A percentile compares a stretch with the other conserved stretches of the same genome.
Conservation (phyloP, 2,797 vertebrate species). For the Helicolenus hilgendorfi region DNA sequence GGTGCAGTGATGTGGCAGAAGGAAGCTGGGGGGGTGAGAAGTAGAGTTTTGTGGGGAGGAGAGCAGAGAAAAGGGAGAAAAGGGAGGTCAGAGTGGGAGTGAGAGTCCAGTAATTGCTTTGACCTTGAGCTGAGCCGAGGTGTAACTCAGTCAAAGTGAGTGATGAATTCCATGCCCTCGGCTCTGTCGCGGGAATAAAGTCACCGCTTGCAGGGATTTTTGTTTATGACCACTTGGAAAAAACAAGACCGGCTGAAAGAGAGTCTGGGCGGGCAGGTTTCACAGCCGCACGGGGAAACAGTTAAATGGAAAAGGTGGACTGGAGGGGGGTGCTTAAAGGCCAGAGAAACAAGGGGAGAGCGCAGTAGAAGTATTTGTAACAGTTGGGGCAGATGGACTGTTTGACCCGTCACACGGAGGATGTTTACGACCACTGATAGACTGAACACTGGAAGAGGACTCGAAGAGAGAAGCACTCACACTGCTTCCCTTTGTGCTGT, state of each 20-base stretch:
- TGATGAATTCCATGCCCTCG: constrained; percentile 79
- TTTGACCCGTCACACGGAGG: constrained; percentile 37
- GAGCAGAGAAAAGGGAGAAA: constrained; percentile 25
- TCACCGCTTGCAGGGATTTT: constrained; percentile 51
- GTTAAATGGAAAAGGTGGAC: constrained; percentile 37
- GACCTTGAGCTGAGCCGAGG: constrained; percentile 76
- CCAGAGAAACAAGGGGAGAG: constrained; percentile 29
- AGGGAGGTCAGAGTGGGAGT: constrained; percentile 65
- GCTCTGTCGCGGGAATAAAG: constrained; percentile 58
- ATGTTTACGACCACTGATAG: constrained; percentile 49
- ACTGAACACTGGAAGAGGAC: constrained; percentile 2
- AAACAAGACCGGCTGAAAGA: constrained; percentile 21
- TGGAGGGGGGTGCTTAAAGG: constrained; percentile 43
- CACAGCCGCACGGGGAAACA: constrained; percentile 25
- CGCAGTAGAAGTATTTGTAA: constrained; percentile 16
- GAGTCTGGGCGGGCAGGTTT: constrained; percentile 3
- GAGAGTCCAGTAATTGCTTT: constrained; percentile 83
- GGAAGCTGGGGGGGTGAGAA: constrained; percentile 11
- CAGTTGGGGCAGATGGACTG: constrained; percentile 18
- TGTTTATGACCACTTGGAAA: constrained; percentile 65
- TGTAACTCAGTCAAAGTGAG: constrained; percentile 69
- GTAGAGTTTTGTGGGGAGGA: constrained; percentile 42
- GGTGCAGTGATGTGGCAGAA: background rate
- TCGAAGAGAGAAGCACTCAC: background rate
- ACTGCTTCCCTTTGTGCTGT: constrained; percentile 12